phyloP scores from a whole-genome alignment of 2,113 vertebrate species.

The Vombatus ursinus region DNA sequence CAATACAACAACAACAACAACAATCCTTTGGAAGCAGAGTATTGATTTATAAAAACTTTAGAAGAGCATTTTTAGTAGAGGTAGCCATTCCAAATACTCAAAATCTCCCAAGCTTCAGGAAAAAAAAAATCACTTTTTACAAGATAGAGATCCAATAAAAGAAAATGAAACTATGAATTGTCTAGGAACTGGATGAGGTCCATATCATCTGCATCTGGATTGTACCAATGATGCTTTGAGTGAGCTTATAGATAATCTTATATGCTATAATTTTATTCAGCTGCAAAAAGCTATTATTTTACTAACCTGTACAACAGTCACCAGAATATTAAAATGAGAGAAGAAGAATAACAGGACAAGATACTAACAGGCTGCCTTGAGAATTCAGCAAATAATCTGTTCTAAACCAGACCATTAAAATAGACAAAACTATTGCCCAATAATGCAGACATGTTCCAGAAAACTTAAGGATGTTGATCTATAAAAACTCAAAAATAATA shows the following conservation, averaged over 20 bases:
- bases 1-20: not conserved
- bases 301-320: not conserved
- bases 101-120: not conserved
- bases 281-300: not conserved
- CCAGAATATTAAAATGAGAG: not conserved
- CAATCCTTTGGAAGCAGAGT: not conserved
- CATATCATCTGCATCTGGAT: not conserved
- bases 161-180: not conserved
- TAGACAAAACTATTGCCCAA: not conserved
- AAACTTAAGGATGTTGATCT: too few relatives aligned
- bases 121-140: not conserved
- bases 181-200: not conserved
- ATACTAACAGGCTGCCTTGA: not conserved
- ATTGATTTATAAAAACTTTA: not conserved
- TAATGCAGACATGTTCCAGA: not conserved
- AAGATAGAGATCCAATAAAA: not conserved
- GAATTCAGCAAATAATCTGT: not conserved
- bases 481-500: too few relatives aligned
- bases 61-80: not conserved
- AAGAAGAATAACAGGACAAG: not conserved
- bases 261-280: not conserved
- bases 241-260: not conserved
- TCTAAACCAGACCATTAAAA: not conserved
- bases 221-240: not conserved
- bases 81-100: not conserved